phyloP scores from a whole-genome alignment of 2,888 invertebrate genomes.

The Drosophila longiperda region DNA sequence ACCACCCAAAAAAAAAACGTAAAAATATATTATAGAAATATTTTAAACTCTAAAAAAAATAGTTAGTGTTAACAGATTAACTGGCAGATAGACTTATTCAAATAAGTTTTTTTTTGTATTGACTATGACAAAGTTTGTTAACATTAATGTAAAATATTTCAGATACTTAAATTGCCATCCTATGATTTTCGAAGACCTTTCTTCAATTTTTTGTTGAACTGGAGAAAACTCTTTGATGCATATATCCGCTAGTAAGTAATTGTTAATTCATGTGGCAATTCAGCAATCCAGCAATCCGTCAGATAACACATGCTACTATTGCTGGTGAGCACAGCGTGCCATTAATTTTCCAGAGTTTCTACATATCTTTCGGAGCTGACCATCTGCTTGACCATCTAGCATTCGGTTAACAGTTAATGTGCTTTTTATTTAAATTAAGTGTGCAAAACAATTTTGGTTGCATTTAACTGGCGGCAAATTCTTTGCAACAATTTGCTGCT shows the following conservation, averaged over 20 bases:
- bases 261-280: conserved; percentile 51
- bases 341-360: conserved; percentile 64
- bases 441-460: conserved; percentile 42
- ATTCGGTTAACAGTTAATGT: conserved; percentile 36
- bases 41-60: neutral
- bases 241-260: conserved; percentile 27
- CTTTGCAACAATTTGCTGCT: conserved; percentile 79
- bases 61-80: neutral
- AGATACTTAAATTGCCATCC: neutral
- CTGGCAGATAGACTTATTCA: neutral
- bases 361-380: conserved; percentile 49
- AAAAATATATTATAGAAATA: neutral
- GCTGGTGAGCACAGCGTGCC: conserved; percentile 33
- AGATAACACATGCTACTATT: neutral
- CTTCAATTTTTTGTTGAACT: neutral
- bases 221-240: conserved; percentile 12
- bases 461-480: conserved; percentile 66
- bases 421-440: conserved; percentile 53
- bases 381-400: conserved; percentile 71
- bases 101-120: no score
- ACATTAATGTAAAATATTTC: neutral
- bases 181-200: neutral
- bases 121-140: no score
- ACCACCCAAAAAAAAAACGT: neutral
- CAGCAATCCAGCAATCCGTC: neutral